Evolutionary conservation across 2,113 vertebrate genomes (phyloP).

Genomic region (Barbus barbus): DNA sequence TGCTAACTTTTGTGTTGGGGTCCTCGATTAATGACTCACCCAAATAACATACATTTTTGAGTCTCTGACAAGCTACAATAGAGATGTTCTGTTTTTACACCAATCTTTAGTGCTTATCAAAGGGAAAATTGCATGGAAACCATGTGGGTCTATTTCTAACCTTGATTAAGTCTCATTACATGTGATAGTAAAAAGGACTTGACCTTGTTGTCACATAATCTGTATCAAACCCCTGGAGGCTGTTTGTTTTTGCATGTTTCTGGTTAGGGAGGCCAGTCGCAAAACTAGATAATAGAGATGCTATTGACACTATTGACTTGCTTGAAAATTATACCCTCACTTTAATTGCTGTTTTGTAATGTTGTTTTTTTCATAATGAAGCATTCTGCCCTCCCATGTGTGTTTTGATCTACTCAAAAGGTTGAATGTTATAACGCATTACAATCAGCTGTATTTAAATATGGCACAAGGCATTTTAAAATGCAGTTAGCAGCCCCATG

Average conservation of each 20-base stretch:
- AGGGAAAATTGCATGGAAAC: neutral
- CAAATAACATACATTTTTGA: neutral
- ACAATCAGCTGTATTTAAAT: slow-evolving; percentile 57
- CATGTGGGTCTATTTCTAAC: neutral
- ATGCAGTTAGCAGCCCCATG: slow-evolving; percentile 45
- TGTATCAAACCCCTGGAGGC: slow-evolving; percentile 61
- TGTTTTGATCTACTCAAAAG: slow-evolving; percentile 31
- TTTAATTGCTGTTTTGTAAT: neutral
- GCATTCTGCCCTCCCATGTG: neutral
- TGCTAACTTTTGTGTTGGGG: neutral
- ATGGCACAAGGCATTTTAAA: slow-evolving; percentile 38
- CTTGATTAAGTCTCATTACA: neutral
- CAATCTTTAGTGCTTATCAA: neutral
- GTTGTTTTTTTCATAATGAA: neutral
- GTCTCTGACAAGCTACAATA: neutral
- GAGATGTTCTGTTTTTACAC: neutral
- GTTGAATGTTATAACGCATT: slow-evolving; percentile 40
- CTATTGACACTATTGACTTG: neutral
- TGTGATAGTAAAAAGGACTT: slow-evolving; percentile 50
- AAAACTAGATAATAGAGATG: neutral
- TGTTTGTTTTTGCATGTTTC: slow-evolving; percentile 5
- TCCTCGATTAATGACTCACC: no score
- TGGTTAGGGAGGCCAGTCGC: neutral
- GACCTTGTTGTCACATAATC: slow-evolving; percentile 69
- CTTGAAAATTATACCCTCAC: neutral